Base-by-base conservation (phyloP, 2,113 vertebrate genomes). In the Oceanites oceanicus region DNA sequence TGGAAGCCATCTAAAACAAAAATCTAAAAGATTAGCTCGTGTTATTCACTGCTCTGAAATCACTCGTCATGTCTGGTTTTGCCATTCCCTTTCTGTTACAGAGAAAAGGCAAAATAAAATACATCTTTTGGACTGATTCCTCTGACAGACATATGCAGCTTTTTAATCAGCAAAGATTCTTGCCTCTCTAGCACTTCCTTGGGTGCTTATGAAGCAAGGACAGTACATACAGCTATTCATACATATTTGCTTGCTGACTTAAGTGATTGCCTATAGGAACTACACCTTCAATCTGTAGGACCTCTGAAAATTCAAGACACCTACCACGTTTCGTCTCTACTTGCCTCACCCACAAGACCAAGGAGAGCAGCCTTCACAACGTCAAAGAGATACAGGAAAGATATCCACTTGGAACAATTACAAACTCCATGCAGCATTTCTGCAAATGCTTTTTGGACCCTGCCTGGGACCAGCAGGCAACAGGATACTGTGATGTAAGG, bases 61-160 rank as follows among this genome's bases (percentile, higher is more conserved):
- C 27, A 58, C 12, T 42, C 13, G 4, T 47, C 19, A 4, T n/a
- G 13, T 36, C 74, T 56, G 38, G 1, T 44, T 90, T 82, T 83
- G 66, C 3, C 7, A 15, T 72, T 75, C 17, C 4, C 11, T 63
- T 79, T 72, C 40, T 70, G 30, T 29, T 16, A 45, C 27, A 53
- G 34, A 47, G 66, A 19, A 76, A 88, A 30, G 13, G 5, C 10
- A 63, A 86, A 59, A 19, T 40, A 50, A 85, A 90, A n/a, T 10
- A 53, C 0, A 1, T 15, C 3, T 56, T 90, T 84, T 10, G 58
- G 56, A n/a, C 15, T 26, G 13, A 45, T 50, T 53, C 14, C 4
- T 68, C n/a, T n/a, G 52, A 50, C 29, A 52, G 38, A 62, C 0
- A 36, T 26, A 44, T 0, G 1, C 16, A 67, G 9, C 2, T 25